Conservation (phyloP, 2,113 vertebrate genomes). For the Sterrhoptilus dennistouni region DNA sequence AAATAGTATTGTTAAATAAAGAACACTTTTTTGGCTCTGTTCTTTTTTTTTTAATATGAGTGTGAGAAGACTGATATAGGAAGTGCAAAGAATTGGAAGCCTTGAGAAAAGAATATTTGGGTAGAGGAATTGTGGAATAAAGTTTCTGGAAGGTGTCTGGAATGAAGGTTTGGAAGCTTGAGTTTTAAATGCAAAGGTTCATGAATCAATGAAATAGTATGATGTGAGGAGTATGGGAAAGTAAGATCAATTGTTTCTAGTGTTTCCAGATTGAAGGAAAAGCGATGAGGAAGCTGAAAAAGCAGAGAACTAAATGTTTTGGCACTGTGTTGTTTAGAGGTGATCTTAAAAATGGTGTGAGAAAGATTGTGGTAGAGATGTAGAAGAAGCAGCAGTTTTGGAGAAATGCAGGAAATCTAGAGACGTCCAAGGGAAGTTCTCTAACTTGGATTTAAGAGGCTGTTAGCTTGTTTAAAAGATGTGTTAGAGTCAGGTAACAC, state of each 20-base stretch:
- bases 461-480: background rate
- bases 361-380: background rate
- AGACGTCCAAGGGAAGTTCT: background rate
- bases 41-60: background rate
- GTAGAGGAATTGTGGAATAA: background rate
- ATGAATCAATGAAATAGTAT: background rate
- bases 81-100: background rate
- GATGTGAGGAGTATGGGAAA: background rate
- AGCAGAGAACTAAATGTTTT: background rate
- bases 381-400: background rate
- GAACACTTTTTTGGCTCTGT: background rate
- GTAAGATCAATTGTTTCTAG: background rate
- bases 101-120: background rate
- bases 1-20: background rate
- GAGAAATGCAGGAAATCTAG: background rate
- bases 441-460: background rate
- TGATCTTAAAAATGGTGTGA: background rate
- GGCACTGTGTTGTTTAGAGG: background rate
- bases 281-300: background rate
- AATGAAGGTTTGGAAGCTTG: background rate
- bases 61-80: background rate
- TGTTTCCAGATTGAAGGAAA: background rate
- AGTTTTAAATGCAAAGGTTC: background rate
- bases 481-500: background rate
- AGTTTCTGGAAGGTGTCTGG: background rate